phyloP scores from a whole-genome alignment of 2,797 vertebrate species.

The Clarias laeviceps region DNA sequence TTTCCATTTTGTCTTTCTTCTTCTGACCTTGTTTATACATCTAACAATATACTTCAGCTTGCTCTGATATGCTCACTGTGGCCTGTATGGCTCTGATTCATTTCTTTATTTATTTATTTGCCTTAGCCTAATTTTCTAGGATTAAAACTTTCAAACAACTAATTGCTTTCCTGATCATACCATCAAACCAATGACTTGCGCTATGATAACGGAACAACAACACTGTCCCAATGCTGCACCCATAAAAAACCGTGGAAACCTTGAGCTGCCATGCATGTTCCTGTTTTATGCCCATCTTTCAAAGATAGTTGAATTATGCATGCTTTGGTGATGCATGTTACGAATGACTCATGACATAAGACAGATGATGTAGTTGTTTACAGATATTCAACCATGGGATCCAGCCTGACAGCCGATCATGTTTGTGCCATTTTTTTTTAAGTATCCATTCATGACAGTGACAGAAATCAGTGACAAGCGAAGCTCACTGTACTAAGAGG shows the following conservation, averaged over 20 bases:
- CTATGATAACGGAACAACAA: not conserved
- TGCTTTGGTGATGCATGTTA: slow-evolving; percentile 49
- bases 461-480: slow-evolving; percentile 38
- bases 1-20: slow-evolving; percentile 16
- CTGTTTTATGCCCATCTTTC: slow-evolving; percentile 27
- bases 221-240: not conserved
- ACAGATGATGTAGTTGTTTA: slow-evolving; percentile 46
- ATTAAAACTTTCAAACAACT: slow-evolving; percentile 10
- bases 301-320: slow-evolving; percentile 41
- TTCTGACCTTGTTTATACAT: slow-evolving; percentile 24
- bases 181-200: slow-evolving; percentile 1
- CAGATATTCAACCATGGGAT: slow-evolving; percentile 38
- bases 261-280: slow-evolving; percentile 2
- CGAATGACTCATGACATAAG: slow-evolving; percentile 48
- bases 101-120: not conserved
- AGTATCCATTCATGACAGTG: slow-evolving; percentile 34
- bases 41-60: not conserved
- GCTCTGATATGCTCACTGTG: slow-evolving; percentile 1
- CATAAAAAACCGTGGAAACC: slow-evolving; percentile 8
- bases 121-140: not conserved
- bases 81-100: not conserved
- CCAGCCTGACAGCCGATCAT: slow-evolving; percentile 24
- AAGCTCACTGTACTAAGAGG: slow-evolving; percentile 19
- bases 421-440: slow-evolving; percentile 24
- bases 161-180: not conserved